phyloP scores from a whole-genome alignment of 2,888 invertebrate species.

The Ophion ventricosus region DNA sequence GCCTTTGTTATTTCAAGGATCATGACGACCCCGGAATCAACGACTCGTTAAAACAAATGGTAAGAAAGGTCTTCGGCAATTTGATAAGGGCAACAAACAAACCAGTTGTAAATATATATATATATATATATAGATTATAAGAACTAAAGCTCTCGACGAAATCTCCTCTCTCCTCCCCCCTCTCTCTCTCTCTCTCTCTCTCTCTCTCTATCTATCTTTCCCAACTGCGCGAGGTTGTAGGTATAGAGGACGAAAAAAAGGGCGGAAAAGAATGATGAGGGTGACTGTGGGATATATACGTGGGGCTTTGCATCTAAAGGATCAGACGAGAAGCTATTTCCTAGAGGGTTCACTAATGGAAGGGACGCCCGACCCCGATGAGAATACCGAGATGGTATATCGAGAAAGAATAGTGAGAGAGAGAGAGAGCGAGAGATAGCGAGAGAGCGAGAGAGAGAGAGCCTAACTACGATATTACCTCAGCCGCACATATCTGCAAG shows the following conservation, averaged over 20 bases:
- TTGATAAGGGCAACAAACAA: constrained; percentile 15
- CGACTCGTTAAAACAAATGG: too few relatives aligned
- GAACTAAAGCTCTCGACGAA: constrained; percentile 46
- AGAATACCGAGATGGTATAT: constrained; percentile 39
- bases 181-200: neutral
- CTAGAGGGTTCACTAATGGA: constrained; percentile 74
- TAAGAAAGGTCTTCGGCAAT: too few relatives aligned
- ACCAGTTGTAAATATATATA: constrained; percentile 26
- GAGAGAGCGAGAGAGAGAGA: constrained; percentile 4
- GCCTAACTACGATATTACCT: constrained; percentile 33
- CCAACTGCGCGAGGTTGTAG: constrained; percentile 15
- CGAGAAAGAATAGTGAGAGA: neutral
- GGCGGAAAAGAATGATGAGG: constrained; percentile 50
- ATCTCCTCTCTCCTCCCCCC: neutral
- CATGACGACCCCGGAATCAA: too few relatives aligned
- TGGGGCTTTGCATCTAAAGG: constrained; percentile 44
- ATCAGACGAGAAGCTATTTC: constrained; percentile 63
- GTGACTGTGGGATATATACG: constrained; percentile 34
- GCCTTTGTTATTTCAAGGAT: too few relatives aligned
- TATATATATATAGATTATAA: constrained; percentile 16
- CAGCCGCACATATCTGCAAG: constrained; percentile 13
- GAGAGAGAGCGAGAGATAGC: too few relatives aligned
- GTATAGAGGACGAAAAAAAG: constrained; percentile 52
- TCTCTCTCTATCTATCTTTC: constrained; percentile 12
- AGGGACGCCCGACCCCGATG: constrained; percentile 67